phyloP scores from a whole-genome alignment of 2,888 invertebrate species.

The Hermodice carunculata region DNA sequence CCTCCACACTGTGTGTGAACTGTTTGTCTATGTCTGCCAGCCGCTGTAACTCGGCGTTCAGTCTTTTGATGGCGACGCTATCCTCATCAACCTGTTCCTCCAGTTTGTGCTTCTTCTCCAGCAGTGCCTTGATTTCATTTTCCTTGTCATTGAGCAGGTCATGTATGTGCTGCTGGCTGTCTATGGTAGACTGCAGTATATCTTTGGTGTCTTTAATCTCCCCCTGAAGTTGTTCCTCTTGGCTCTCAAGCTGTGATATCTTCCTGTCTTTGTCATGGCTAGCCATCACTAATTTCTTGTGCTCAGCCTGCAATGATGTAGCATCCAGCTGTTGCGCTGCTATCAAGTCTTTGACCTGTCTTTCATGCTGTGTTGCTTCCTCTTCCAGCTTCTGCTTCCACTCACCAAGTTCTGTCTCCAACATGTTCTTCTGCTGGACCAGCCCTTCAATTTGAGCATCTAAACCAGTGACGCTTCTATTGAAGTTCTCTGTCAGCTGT shows the following conservation, averaged over 20 bases:
- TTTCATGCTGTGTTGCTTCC: constrained; percentile 48
- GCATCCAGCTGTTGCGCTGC: constrained; percentile 41
- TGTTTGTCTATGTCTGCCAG: constrained; percentile 21
- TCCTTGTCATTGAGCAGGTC: constrained; percentile 26
- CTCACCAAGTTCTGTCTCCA: constrained; percentile 23
- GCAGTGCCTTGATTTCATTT: constrained; percentile 8
- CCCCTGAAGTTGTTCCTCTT: constrained; percentile 36
- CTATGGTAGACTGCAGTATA: constrained; percentile 39
- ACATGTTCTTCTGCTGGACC: constrained; percentile 1
- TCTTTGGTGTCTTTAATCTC: constrained; percentile 43
- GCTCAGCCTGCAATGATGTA: constrained; percentile 42
- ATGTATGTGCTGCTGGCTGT: constrained; percentile 36
- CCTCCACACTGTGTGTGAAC: constrained; percentile 8
- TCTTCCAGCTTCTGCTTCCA: constrained; percentile 33
- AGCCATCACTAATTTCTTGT: constrained; percentile 40
- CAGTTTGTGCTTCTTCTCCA: constrained; percentile 3
- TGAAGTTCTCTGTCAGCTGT: neutral
- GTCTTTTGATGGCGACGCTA: constrained; percentile 21
- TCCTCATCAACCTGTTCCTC: constrained; percentile 37
- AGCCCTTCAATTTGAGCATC: constrained; percentile 3
- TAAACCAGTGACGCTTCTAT: neutral
- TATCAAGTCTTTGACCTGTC: constrained; percentile 47
- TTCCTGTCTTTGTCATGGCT: constrained; percentile 41
- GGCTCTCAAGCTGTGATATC: constrained; percentile 40
- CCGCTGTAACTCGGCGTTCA: constrained; percentile 24